Base-by-base conservation (phyloP, 2,797 vertebrate genomes). In the Lerista edwardsae region DNA sequence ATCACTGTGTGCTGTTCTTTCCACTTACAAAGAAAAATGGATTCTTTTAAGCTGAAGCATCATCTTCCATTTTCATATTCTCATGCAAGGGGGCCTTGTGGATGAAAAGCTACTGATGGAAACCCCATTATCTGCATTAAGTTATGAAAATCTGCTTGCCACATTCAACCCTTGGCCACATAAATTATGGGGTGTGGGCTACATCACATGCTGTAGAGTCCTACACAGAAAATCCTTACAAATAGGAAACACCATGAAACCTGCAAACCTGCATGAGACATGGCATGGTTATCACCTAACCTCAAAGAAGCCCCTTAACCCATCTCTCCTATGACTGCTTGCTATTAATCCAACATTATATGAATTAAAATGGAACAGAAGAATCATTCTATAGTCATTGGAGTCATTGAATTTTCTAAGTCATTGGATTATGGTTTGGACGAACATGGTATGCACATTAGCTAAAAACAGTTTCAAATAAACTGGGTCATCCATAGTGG, bases 11-110 rank as follows among this genome's bases (percentile, higher is more conserved):
- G 57, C 44, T 88, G 62, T 85, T 90, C 80, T 72, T 11, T 82
- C 55, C 86, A 71, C 78, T 89, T 89, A 83, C 86, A 90, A 90
- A 92, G 78, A 84, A 85, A 89, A 87, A 29, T 44, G 61, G 36
- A 75, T 69, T 74, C 19, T 86, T 83, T 85, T 83, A 65, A 77
- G n/a, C 77, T 83, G 36, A 86, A 83, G 51, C 4, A 82, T 68
- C 61, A 83, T 27, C 4, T 41, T 36, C 51, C 12, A 68, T 74
- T 82, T 75, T 82, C 68, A 79, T 83, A 29, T 64, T 82, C 55
- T 80, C 61, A 68, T 39, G 39, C 67, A 59, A 80, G 19, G 19
- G 34, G 57, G 41, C 14, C 68, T 51, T 62, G 17, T 27, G 51
- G n/a, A 39, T 65, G 68, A 79, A 84, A 83, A 5, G 12, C 12